Conservation (phyloP, 2,113 vertebrate genomes). For the Boulengeromyrus knoepffleri region DNA sequence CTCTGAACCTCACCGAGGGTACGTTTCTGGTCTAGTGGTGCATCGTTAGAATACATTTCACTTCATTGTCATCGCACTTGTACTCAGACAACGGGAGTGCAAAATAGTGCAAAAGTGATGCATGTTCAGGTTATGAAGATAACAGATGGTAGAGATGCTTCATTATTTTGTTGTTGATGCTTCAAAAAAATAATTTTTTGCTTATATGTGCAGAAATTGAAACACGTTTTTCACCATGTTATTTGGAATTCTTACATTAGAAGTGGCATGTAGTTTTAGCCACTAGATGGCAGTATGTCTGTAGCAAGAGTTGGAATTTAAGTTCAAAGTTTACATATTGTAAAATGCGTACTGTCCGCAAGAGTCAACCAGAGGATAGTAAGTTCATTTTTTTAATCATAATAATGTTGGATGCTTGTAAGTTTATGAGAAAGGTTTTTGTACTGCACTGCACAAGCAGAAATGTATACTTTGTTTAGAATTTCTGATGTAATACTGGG, state of each 20-base stretch:
- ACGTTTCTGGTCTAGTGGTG: neutral
- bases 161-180: neutral
- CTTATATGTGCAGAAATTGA: neutral
- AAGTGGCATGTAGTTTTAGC: neutral
- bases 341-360: neutral
- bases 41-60: neutral
- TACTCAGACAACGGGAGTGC: neutral
- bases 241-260: neutral
- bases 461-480: neutral
- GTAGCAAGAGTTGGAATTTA: neutral
- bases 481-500: neutral
- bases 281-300: neutral
- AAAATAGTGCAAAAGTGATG: neutral
- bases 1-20: conserved; percentile 63
- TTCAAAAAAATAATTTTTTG: neutral
- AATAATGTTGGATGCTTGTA: neutral
- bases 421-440: neutral
- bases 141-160: neutral
- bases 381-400: neutral
- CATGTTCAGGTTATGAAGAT: neutral
- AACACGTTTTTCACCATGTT: neutral
- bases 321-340: neutral
- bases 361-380: neutral
- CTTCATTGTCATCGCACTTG: neutral
- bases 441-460: neutral